phyloP scores from a whole-genome alignment of 2,888 invertebrate species.

The Pristionchus maxplancki region DNA sequence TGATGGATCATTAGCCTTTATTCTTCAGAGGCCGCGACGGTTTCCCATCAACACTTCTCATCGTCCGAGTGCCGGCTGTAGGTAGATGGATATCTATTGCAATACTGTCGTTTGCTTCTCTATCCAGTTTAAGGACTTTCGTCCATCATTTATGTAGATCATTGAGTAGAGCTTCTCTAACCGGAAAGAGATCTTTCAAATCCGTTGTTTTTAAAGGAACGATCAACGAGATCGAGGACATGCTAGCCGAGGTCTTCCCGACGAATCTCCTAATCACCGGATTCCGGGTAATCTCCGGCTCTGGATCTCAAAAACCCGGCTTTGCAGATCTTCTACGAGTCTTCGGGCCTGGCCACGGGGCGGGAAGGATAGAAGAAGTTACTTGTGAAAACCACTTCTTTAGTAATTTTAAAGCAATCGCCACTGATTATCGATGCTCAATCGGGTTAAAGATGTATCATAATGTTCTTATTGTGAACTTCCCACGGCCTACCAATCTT shows the following conservation, averaged over 20 bases:
- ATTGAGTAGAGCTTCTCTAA: too few species aligned
- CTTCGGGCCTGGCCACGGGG: background rate
- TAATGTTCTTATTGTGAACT: background rate
- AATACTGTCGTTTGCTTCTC: too few species aligned
- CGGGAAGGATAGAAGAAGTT: background rate
- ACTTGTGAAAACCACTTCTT: too few species aligned
- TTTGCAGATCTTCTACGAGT: constrained; percentile 10
- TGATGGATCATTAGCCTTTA: background rate
- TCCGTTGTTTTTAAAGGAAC: background rate
- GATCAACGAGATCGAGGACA: constrained; percentile 12
- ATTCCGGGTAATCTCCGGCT: constrained; percentile 19
- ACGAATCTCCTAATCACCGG: constrained; percentile 12
- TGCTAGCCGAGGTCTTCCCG: constrained; percentile 9
- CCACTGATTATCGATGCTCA: too few species aligned
- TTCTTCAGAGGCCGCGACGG: background rate
- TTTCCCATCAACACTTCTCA: background rate
- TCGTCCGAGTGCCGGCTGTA: background rate
- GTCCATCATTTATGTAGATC: too few species aligned
- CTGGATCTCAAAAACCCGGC: background rate
- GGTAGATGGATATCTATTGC: too few species aligned
- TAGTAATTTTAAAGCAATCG: too few species aligned
- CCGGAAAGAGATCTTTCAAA: too few species aligned
- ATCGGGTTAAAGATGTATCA: background rate
- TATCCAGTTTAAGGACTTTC: too few species aligned
- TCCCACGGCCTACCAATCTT: background rate